phyloP scores from a whole-genome alignment of 37 sponge, comb jelly and placozoan genomes.

The Hormiphora californensis region DNA sequence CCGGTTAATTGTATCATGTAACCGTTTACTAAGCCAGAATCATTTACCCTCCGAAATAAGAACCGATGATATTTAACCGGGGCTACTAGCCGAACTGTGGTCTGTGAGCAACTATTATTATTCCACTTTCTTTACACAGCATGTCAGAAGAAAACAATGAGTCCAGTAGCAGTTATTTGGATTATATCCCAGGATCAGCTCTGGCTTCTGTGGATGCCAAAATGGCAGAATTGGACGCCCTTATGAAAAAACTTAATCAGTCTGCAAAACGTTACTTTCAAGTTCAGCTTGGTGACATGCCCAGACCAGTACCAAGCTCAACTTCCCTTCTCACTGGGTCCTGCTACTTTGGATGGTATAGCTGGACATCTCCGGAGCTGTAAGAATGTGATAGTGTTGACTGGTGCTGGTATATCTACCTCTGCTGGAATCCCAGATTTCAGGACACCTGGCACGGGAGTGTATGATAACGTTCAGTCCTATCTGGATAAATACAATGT shows the following conservation, averaged over 20 bases:
- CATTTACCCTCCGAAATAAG: no score
- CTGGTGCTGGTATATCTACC: constrained; percentile 55
- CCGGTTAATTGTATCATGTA: no score
- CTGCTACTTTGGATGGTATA: background rate
- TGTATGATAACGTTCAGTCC: constrained; percentile 26
- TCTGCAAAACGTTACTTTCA: no score
- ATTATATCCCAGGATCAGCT: constrained; percentile 6
- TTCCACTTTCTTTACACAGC: no score
- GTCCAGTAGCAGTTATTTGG: no score
- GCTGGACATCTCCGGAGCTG: background rate
- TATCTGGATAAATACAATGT: constrained; percentile 16
- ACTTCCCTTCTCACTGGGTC: background rate
- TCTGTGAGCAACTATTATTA: no score
- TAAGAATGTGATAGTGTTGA: constrained; percentile 45
- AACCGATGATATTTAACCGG: no score
- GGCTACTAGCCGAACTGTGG: no score
- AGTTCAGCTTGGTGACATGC: constrained; percentile 24
- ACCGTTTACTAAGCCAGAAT: no score
- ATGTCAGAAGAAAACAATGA: no score
- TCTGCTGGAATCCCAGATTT: constrained; percentile 53
- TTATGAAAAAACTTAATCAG: background rate
- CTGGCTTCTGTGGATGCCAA: constrained; percentile 18
- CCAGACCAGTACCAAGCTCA: background rate
- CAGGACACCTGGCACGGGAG: constrained; percentile 27
- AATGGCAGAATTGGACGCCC: background rate